A percentile compares a stretch with the other conserved stretches of the same genome.
Conservation (phyloP, 2,113 vertebrate species). For the Notechis scutatus region DNA sequence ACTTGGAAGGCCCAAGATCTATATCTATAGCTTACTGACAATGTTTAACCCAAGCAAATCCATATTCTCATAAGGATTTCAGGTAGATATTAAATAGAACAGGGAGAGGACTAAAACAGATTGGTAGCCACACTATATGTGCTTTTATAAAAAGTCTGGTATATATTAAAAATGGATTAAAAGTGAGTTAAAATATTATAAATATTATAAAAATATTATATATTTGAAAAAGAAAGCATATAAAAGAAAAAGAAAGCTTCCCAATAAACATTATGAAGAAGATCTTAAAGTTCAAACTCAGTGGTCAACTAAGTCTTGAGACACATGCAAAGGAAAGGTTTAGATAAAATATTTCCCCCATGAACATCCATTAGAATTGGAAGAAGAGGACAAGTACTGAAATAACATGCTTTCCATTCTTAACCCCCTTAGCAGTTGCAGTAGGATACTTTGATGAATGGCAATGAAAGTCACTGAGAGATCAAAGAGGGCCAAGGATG, state of each 20-base stretch:
- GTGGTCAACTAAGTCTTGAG: too few species aligned
- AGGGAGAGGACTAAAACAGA: background rate
- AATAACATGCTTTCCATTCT: background rate
- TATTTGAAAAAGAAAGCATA: too few species aligned
- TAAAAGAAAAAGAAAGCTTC: too few species aligned
- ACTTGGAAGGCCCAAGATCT: background rate
- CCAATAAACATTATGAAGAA: too few species aligned
- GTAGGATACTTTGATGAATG: background rate
- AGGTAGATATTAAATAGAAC: background rate
- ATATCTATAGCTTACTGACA: background rate
- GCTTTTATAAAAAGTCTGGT: too few species aligned
- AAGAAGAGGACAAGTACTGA: background rate
- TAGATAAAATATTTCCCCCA: background rate
- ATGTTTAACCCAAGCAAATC: background rate
- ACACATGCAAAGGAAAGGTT: background rate
- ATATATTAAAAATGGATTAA: too few species aligned
- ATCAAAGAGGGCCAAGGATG: background rate
- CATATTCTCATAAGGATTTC: background rate
- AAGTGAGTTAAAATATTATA: too few species aligned
- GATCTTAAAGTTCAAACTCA: too few species aligned
- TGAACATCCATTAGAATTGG: background rate
- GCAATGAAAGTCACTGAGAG: background rate
- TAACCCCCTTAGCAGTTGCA: background rate
- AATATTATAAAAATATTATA: too few species aligned
- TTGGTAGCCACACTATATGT: too few species aligned